Evolutionary conservation across 2,888 invertebrate species (phyloP).

Genomic region (Leptinotarsa peninsularis): DNA sequence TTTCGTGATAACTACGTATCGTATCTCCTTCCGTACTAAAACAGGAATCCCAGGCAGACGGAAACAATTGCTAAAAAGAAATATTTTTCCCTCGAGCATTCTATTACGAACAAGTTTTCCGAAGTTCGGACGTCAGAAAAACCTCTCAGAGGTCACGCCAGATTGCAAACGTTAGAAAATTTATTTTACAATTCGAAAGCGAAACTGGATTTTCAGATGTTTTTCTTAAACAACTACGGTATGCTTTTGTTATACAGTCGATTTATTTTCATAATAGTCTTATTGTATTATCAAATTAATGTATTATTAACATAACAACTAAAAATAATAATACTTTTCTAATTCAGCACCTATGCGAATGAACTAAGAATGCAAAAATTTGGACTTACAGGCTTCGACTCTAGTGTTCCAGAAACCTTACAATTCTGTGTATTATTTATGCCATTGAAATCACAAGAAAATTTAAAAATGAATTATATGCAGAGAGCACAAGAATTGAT

Average conservation of each 20-base stretch:
- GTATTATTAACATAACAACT: too few species aligned
- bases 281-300: too few species aligned
- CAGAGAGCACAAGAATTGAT: too few species aligned
- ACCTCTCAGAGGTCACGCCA: slow-evolving; percentile 1
- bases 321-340: too few species aligned
- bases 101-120: slow-evolving; percentile 14
- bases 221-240: background rate
- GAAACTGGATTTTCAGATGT: background rate
- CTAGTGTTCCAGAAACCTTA: too few species aligned
- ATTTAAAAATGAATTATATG: too few species aligned
- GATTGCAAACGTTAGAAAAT: slow-evolving; percentile 3
- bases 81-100: slow-evolving; percentile 12
- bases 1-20: background rate
- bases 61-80: slow-evolving; percentile 8
- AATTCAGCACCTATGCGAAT: too few species aligned
- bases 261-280: too few species aligned
- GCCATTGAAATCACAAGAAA: too few species aligned
- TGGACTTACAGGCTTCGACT: too few species aligned
- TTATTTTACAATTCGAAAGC: background rate
- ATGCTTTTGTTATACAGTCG: background rate
- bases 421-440: too few species aligned
- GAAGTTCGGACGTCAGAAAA: slow-evolving; percentile 12
- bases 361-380: too few species aligned
- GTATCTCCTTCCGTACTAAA: slow-evolving; percentile 10
- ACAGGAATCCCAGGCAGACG: background rate